A percentile compares a stretch with the other conserved stretches of the same genome.
phyloP scores from a whole-genome alignment of 53 echinoderm and acorn worm genomes.

The Antedon mediterranea region DNA sequence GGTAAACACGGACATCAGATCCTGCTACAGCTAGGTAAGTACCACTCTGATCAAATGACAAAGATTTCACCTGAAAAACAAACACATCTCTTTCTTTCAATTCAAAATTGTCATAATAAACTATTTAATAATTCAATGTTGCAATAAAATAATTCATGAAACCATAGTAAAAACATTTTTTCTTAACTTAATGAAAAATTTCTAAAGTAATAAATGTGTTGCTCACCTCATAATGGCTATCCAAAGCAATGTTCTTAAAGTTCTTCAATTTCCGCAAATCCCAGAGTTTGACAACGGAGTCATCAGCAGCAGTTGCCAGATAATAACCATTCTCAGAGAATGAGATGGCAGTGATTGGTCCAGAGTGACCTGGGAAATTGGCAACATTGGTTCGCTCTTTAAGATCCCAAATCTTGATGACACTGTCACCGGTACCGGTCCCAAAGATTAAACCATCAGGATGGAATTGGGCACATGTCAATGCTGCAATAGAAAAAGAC shows the following conservation, averaged over 20 bases:
- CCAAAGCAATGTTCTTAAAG: conserved; percentile 92
- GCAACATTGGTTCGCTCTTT: conserved; percentile 95
- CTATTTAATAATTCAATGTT: no score
- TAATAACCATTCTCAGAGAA: conserved; percentile 99
- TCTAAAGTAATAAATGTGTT: background rate
- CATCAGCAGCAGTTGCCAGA: conserved; percentile 94
- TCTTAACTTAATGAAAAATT: background rate
- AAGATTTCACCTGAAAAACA: conserved; percentile 81
- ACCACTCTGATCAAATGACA: conserved; percentile 99
- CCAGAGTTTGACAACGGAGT: conserved; percentile 94
- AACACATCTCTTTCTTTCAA: no score
- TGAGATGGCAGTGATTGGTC: conserved; percentile 88
- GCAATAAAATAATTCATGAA: no score
- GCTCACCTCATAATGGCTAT: conserved; percentile 82
- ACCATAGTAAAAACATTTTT: no score
- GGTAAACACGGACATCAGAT: conserved; percentile 70
- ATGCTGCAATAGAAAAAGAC: conserved; percentile 21
- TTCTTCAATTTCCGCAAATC: conserved; percentile 96
- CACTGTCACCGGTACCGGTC: conserved; percentile 91
- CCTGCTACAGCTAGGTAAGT: conserved; percentile 88
- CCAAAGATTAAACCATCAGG: conserved; percentile 98
- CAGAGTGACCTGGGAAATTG: conserved; percentile 98
- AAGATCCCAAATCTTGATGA: conserved; percentile 99
- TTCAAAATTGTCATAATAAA: no score
- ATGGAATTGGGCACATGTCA: conserved; percentile 96